Base-by-base conservation (phyloP, 2,888 invertebrate species). In the Erebia aethiops region DNA sequence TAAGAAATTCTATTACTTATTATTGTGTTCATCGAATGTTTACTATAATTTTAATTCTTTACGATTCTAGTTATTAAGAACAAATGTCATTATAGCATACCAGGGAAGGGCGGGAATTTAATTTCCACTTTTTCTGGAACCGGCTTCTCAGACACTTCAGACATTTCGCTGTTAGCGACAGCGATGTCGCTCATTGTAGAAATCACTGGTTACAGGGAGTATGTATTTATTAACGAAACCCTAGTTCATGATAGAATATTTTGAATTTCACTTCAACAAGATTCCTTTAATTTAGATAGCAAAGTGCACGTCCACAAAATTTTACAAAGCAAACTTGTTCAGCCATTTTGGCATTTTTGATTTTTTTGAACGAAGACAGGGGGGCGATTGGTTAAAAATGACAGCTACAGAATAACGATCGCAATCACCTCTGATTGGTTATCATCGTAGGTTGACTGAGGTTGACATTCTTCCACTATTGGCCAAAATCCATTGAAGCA, bases 41-140 rank as follows among this genome's bases (percentile, higher is more conserved):
- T 14, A 46, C 13, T 46, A 8, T 54, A 2, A 2, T 49, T 21
- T 7, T 49, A 13, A 57, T 26, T 57, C 14, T 18, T 8, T 9
- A 62, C 13, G 1, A 21, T 1, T 7, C 21, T 41, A 60, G 10
- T 16, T 43, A n/a, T 1, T 8, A 49, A 8, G n/a, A 46, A 2
- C 13, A 41, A 60, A 8, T 14, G 35, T 49, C 13, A 21, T 21
- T 14, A 13, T 11, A 58, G 49, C 67, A 75, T 80, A 91, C 92
- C 91, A 75, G 91, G 88, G 82, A 90, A 91, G 78, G 89, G 90
- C 87, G 92, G 92, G 89, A 92, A 91, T 79, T 85, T 80, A 74
- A 87, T 82, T 76, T 82, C 82, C 74, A 84, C 82, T 76, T 75
- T 76, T 74, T 74, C 74, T 78, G 77, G 76, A 83, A 84, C 91